Conservation (phyloP, 2,113 vertebrate genomes). For the Lonchura striata region DNA sequence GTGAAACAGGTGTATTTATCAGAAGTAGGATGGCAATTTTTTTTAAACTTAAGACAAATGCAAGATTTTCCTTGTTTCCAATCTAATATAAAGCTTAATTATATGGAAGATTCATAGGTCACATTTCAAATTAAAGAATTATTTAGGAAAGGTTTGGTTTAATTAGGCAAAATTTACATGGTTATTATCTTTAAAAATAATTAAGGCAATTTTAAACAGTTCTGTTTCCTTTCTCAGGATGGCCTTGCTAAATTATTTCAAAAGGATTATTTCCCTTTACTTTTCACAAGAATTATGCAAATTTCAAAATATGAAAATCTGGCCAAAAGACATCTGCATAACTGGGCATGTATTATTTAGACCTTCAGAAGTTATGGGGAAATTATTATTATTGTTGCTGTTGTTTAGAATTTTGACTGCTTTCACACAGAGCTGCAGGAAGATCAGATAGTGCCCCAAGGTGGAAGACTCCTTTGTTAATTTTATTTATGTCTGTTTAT, state of each 20-base stretch:
- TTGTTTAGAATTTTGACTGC: background rate
- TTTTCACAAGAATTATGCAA: background rate
- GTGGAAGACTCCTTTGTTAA: background rate
- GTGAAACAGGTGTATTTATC: background rate
- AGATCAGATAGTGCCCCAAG: background rate
- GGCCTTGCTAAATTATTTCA: background rate
- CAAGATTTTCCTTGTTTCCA: background rate
- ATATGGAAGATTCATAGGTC: background rate
- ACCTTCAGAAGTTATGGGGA: background rate
- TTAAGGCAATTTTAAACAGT: background rate
- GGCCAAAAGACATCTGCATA: background rate
- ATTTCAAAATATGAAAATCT: background rate
- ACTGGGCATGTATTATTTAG: background rate
- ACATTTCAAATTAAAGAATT: background rate
- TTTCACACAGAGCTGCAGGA: background rate
- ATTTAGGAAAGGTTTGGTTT: background rate
- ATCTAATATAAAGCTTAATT: background rate
- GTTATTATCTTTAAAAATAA: background rate
- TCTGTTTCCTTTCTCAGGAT: background rate
- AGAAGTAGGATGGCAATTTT: background rate
- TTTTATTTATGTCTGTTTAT: background rate
- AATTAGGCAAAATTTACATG: background rate
- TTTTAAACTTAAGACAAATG: background rate
- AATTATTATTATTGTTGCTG: background rate
- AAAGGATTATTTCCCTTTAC: background rate